Conservation (phyloP, 2,888 invertebrate species). For the Drosophila picticornis region DNA sequence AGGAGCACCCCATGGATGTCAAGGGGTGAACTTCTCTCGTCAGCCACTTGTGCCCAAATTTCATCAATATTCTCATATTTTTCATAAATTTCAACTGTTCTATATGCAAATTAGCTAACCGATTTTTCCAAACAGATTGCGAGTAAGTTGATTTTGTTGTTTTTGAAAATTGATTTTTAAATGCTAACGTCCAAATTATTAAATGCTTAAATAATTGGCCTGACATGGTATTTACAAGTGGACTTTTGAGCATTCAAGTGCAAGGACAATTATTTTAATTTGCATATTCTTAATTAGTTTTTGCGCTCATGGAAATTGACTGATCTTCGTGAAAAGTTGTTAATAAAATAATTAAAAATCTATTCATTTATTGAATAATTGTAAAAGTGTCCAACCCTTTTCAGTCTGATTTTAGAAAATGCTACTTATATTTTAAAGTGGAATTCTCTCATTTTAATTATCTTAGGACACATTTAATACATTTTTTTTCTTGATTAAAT, state of each 20-base stretch:
- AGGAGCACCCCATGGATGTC: slow-evolving; percentile 23
- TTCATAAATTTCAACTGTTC: slow-evolving; percentile 82
- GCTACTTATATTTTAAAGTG: not conserved
- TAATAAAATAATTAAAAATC: not conserved
- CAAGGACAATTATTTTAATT: slow-evolving; percentile 57
- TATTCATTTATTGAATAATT: not conserved
- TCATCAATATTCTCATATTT: slow-evolving; percentile 79
- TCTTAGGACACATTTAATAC: not conserved
- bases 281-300: slow-evolving; percentile 64
- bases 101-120: slow-evolving; percentile 84
- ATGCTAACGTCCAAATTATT: slow-evolving; percentile 69
- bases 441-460: not conserved
- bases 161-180: slow-evolving; percentile 70
- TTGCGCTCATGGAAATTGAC: slow-evolving; percentile 34
- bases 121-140: slow-evolving; percentile 68
- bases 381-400: not conserved
- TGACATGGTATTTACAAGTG: not conserved
- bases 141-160: slow-evolving; percentile 57
- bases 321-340: not conserved
- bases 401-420: not conserved
- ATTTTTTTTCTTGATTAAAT: not conserved
- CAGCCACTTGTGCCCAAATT: slow-evolving; percentile 68
- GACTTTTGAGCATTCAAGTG: slow-evolving; percentile 52
- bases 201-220: slow-evolving; percentile 79
- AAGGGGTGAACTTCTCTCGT: slow-evolving; percentile 53